phyloP scores from a whole-genome alignment of 2,113 vertebrate genomes.

The Ageneiosus marmoratus region DNA sequence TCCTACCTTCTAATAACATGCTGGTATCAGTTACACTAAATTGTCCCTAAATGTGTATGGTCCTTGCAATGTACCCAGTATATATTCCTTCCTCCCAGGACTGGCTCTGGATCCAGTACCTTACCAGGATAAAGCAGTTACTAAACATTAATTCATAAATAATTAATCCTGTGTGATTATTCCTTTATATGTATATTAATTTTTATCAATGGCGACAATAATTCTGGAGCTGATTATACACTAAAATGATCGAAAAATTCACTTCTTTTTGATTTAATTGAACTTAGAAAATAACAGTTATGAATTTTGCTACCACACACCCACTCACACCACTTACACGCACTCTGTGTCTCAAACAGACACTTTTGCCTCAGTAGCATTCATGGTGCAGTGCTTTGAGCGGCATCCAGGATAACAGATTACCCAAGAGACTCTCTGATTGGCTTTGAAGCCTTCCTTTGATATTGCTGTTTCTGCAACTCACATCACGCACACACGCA shows the following conservation, averaged over 20 bases:
- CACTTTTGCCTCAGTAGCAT: constrained; percentile 42
- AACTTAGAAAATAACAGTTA: neutral
- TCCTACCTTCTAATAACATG: neutral
- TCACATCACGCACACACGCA: constrained; percentile 21
- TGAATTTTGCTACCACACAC: neutral
- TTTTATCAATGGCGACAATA: neutral
- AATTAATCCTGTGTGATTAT: neutral
- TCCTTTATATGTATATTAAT: neutral
- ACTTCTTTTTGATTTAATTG: neutral
- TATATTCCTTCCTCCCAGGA: neutral
- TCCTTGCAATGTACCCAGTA: neutral
- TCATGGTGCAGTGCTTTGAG: constrained; percentile 39
- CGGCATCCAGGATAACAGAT: constrained; percentile 45
- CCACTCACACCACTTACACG: constrained; percentile 12
- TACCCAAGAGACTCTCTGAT: constrained; percentile 55
- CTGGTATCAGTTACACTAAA: neutral
- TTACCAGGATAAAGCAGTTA: neutral
- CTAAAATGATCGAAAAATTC: too few relatives aligned
- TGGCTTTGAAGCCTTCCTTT: constrained; percentile 55
- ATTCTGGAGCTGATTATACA: neutral
- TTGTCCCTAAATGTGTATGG: neutral
- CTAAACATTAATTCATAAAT: neutral
- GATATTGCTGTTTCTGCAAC: constrained; percentile 40
- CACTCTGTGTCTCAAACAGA: neutral
- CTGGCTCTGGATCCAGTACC: neutral